Conservation (phyloP, 2,113 vertebrate genomes). For the Engraulis encrasicolus region DNA sequence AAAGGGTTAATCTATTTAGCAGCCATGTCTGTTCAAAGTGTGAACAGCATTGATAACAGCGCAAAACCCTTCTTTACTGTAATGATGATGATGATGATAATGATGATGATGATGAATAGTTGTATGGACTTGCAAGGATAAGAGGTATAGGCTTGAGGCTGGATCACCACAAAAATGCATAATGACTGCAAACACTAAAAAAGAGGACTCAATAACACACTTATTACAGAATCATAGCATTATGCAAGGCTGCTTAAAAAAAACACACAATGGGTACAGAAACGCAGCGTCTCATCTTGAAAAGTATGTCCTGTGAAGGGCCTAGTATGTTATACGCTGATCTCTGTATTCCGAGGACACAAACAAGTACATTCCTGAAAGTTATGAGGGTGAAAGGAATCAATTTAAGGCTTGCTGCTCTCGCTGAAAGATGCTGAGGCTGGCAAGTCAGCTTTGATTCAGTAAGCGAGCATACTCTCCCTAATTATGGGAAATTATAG, state of each 20-base stretch:
- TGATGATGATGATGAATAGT: too few species aligned
- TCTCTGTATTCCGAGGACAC: background rate
- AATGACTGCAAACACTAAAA: background rate
- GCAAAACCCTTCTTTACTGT: too few species aligned
- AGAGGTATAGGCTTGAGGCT: background rate
- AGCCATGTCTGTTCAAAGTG: background rate
- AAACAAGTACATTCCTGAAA: slow-evolving; percentile 10
- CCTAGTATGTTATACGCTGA: background rate
- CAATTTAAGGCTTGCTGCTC: slow-evolving; percentile 41
- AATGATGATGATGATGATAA: too few species aligned
- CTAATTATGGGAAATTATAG: slow-evolving; percentile 67
- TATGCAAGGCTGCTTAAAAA: background rate
- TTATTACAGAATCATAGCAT: background rate
- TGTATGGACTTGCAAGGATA: background rate
- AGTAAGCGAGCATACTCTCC: slow-evolving; percentile 60
- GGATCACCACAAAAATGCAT: background rate
- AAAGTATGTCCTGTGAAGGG: background rate
- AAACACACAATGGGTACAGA: background rate
- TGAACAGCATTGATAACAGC: background rate
- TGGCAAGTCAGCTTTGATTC: slow-evolving; percentile 54
- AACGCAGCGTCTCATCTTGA: background rate
- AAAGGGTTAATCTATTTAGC: background rate
- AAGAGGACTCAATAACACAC: background rate
- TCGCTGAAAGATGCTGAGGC: slow-evolving; percentile 59
- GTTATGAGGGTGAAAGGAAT: slow-evolving; percentile 11